A percentile compares a stretch with the other conserved stretches of the same genome.
phyloP scores from a whole-genome alignment of 2,113 vertebrate species.

The Melanocharis versteri region DNA sequence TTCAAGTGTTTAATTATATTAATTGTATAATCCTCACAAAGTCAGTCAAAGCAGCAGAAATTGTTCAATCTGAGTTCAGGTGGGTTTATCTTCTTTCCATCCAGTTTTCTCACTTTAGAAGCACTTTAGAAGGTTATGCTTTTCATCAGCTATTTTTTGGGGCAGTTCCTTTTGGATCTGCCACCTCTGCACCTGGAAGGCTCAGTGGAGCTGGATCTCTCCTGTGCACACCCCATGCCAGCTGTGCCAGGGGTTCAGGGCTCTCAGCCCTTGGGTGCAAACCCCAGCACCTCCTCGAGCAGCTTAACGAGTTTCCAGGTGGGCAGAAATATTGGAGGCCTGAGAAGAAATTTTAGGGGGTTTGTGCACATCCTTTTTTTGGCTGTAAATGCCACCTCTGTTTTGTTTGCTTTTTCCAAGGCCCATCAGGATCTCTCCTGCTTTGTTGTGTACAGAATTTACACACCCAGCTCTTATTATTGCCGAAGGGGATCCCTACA shows the following conservation, averaged over 20 bases:
- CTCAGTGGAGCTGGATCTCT: no score
- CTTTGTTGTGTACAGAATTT: slow-evolving; percentile 42
- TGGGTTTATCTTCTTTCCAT: not conserved
- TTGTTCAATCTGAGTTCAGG: not conserved
- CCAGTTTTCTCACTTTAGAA: not conserved
- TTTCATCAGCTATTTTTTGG: not conserved
- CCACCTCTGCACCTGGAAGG: not conserved
- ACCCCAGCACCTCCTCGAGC: not conserved
- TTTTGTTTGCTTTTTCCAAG: not conserved
- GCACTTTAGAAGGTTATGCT: not conserved
- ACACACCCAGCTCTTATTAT: slow-evolving; percentile 41
- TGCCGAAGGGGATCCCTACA: slow-evolving; percentile 45
- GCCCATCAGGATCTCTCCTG: slow-evolving; percentile 12
- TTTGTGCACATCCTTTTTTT: not conserved
- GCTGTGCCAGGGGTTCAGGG: rapidly evolving
- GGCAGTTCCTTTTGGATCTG: not conserved
- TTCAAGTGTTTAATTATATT: not conserved
- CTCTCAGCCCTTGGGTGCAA: not conserved
- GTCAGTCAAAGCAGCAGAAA: slow-evolving; percentile 44
- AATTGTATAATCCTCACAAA: not conserved
- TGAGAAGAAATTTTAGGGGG: not conserved
- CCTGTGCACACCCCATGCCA: rapidly evolving
- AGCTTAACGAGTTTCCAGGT: not conserved
- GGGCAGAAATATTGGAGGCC: not conserved
- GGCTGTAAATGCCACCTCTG: not conserved